Conservation (phyloP, 2,888 invertebrate species). For the Hoplodrina blanda region DNA sequence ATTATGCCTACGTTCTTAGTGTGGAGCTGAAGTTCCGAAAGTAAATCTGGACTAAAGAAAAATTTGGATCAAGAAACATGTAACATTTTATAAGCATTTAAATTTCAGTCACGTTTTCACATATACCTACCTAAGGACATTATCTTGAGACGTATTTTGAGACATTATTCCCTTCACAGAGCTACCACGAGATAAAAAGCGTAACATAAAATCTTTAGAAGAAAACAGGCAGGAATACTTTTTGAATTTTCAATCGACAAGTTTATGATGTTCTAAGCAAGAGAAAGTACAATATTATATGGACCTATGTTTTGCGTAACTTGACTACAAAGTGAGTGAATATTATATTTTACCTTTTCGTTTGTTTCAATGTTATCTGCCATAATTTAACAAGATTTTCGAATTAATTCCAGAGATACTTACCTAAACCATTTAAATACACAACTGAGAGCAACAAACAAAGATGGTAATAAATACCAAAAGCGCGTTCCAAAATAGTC, state of each 20-base stretch:
- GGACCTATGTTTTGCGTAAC: too few species aligned
- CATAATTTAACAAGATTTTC: not conserved
- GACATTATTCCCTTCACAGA: not conserved
- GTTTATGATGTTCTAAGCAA: not conserved
- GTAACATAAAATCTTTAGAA: not conserved
- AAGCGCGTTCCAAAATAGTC: constrained; percentile 1
- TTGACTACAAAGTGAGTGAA: too few species aligned
- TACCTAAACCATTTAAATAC: constrained; percentile 1
- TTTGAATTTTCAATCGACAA: not conserved
- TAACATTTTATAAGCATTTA: not conserved
- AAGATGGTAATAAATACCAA: constrained; percentile 22
- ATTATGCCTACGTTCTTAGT: constrained; percentile 10
- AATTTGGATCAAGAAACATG: not conserved
- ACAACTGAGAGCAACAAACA: constrained; percentile 22
- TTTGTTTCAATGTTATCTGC: constrained; percentile 1
- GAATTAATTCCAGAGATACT: constrained; percentile 7
- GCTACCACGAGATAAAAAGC: not conserved
- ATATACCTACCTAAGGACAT: not conserved
- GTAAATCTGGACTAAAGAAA: not conserved
- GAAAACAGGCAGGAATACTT: not conserved
- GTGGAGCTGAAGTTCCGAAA: not conserved
- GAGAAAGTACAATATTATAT: not conserved
- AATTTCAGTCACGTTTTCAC: not conserved
- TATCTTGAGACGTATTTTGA: not conserved
- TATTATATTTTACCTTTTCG: not conserved